These are phyloP conservation scores for Mus minutoides DNA, from an alignment of 2,797 vertebrate species.

Conservation along the genomic window DNA sequence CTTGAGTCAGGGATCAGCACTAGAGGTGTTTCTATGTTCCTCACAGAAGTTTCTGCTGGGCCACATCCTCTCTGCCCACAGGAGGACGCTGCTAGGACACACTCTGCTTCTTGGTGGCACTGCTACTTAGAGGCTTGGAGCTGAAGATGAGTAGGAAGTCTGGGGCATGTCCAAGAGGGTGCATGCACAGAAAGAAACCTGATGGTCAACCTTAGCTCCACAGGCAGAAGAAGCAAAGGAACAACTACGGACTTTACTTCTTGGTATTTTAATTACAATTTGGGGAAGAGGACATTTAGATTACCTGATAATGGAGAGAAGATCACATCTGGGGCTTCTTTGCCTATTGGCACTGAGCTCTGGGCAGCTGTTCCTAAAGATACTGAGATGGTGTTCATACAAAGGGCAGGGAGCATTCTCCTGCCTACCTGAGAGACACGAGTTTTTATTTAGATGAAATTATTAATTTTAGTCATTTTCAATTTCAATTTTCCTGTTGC, in stretches of 20 bases:
- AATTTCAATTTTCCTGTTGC: constrained; percentile 58
- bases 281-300: neutral
- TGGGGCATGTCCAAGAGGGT: neutral
- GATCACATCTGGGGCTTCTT: neutral
- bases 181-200: neutral
- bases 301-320: neutral
- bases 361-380: neutral
- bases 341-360: neutral
- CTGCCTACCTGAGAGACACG: neutral
- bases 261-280: neutral
- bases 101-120: neutral
- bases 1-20: neutral
- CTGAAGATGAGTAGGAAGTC: neutral
- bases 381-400: neutral
- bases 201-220: neutral
- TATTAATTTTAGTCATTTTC: constrained; percentile 62
- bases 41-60: neutral
- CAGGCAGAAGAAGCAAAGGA: neutral
- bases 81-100: neutral
- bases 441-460: constrained; percentile 60
- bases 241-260: neutral
- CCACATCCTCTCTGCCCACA: neutral
- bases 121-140: neutral
- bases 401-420: neutral
- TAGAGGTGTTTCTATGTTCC: neutral